Evolutionary conservation across 1,140 invertebrate species (phyloP), one percentile per base, ranked within the genome.

Genomic region (Lutraria rhynchaena): DNA sequence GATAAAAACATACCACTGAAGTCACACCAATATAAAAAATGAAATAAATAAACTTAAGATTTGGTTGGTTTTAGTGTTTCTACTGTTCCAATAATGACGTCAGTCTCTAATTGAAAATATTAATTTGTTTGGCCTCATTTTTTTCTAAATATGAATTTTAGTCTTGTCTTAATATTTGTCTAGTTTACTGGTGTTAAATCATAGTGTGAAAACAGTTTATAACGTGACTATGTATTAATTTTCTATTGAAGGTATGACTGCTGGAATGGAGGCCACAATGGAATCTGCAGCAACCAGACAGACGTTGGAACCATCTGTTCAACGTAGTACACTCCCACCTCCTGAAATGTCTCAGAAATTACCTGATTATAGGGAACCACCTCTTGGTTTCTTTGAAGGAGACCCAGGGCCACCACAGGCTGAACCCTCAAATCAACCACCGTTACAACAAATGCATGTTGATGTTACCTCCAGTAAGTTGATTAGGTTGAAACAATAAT

Each of bases 281-380:
- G 57, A 81, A 11, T 61, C 78, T 35, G 49, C 53, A 3, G 41
- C 29, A 13, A 65, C 69, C 19, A 61, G 58, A 63, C 57, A 51
- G 24, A 73, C 58, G 15, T 24, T 57, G 46, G 69, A 81, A 15
- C 58, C 49, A 15, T 37, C 69, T 3, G 37, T 41, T 41, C 37
- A 41, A 41, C 4, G 17, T 7, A 71, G 46, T 37, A 33, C 65
- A 17, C 27, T 31, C 35, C 27, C 37, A 33, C 58, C 17, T 1
- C 44, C 69, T 33, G 57, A 73, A 15, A 41, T 17, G 19, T 35
- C 53, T 17, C 33, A 37, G 15, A 41, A 29, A 46, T 46, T 81
- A 3, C 78, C 78, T 9, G 69, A 81, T 31, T 81, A 81, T 57
- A 61, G 78, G 46, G 78, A 81, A 35, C 78, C 78, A 35, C 78